Evolutionary conservation across 2,888 invertebrate species (phyloP), one percentile per base, ranked within the genome.

Genomic region (Eucera pruinosa): DNA sequence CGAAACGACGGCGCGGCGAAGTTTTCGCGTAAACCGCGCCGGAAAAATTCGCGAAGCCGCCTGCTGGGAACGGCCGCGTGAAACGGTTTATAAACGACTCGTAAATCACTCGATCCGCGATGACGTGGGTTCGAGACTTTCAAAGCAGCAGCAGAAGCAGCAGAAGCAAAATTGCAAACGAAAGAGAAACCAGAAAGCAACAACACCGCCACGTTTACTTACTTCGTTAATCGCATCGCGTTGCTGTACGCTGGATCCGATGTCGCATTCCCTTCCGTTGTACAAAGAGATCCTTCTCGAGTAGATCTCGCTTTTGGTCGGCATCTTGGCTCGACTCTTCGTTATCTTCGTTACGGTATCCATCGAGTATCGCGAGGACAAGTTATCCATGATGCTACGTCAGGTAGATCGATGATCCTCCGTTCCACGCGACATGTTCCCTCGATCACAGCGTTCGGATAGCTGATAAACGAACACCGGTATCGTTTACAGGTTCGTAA

Each of bases 151-250:
- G 39, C 39, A 23, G 36, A 6, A 36, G 9, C 9, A 36, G 36
- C 36, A 36, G 43, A 45, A 57, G 23, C 50, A 6, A 2, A 45
- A 41, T 25, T 11, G 27, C 36, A 60, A 18, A n/a, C 5, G 39
- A 50, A 60, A 27, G 41, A 50, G 67, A 80, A 33, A 30, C 11
- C 23, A 45, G 47, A 43, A 58, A 67, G 58, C 78, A n/a, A n/a
- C n/a, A n/a, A n/a, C n/a, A n/a, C n/a, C n/a, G n/a, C n/a, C n/a
- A n/a, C n/a, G n/a, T n/a, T n/a, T n/a, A n/a, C 89, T 89, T 86
- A 90, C 90, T 87, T 88, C 89, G 57, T 85, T 85, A 78, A n/a
- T n/a, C n/a, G 82, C 80, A 52, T 87, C 83, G 60, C 88, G 82
- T 41, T 83, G 87, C 54, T n/a, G n/a, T n/a, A 66, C 78, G 77